Base-by-base conservation (phyloP, 2,888 invertebrate species). In the Hipparchia sbordonii region DNA sequence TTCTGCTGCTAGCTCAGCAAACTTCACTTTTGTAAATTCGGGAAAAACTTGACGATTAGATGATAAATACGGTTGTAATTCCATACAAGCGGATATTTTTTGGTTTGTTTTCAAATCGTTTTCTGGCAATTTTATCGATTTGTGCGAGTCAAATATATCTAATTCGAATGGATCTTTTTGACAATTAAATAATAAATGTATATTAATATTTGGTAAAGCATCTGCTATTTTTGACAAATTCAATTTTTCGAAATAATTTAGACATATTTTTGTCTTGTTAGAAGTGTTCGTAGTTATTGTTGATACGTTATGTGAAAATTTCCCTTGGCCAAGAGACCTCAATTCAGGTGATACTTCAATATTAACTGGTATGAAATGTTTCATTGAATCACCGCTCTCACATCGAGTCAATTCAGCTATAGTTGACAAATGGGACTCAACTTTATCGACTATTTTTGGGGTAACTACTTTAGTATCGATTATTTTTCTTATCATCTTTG, bases 401-500 rank as follows among this genome's bases (percentile, higher is more conserved):
- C 13, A 70, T 52, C 33, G 65, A 8, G 45, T 69, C 51, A 71
- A 39, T 66, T 74, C 72, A 46, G 67, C 54, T 59, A 77, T 72
- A 56, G 72, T n/a, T 39, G 74, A 60, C 46, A 74, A 73, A 13
- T 78, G 73, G 1, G 79, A 77, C 12, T 80, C 78, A 6, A 77
- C 73, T 72, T 81, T 84, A 65, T 79, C 77, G 57, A 80, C 56
- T 23, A 63, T 46, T 62, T 63, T 70, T 56, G 79, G 73, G 45
- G 76, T 45, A 10, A 74, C 9, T 48, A 78, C 61, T 48, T 72
- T 75, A 45, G 78, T 74, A 60, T 86, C 79, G 39, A 83, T 74
- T 70, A 89, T 79, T n/a, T 80, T 82, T 46, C 76, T 77, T 76
- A 92, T 83, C 76, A 92, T 82, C 78, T 82, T 86, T 10, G 93